phyloP scores from a whole-genome alignment of 2,888 invertebrate genomes.

The Leucoptera coffeella region DNA sequence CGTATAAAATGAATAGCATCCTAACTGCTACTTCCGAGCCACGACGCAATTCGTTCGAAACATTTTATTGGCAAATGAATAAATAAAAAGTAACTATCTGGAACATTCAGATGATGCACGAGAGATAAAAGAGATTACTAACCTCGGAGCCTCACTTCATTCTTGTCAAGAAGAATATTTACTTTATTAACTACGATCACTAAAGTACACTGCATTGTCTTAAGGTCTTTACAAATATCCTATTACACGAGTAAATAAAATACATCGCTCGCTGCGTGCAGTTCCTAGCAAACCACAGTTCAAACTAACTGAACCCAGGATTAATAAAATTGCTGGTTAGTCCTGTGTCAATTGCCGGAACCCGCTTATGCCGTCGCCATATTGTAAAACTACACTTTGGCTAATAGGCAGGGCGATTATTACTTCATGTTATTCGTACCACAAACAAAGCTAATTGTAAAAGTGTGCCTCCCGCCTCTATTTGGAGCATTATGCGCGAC shows the following conservation, averaged over 20 bases:
- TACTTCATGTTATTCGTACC: slow-evolving; percentile 36
- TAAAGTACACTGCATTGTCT: slow-evolving; percentile 43
- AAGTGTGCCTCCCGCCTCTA: slow-evolving; percentile 45
- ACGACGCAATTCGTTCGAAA: too few relatives aligned
- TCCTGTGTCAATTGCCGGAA: slow-evolving; percentile 29
- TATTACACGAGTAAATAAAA: too few relatives aligned
- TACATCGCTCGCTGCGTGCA: slow-evolving; percentile 36
- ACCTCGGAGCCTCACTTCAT: too few relatives aligned
- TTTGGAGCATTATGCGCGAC: slow-evolving; percentile 28
- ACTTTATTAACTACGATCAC: slow-evolving; percentile 45
- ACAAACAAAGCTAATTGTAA: slow-evolving; percentile 43
- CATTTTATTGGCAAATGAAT: too few relatives aligned
- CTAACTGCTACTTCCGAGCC: too few relatives aligned
- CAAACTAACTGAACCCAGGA: slow-evolving; percentile 31
- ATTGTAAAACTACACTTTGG: slow-evolving; percentile 28
- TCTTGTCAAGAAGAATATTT: slow-evolving; percentile 35
- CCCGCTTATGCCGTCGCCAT: slow-evolving; percentile 25
- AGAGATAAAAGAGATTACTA: too few relatives aligned
- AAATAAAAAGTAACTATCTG: too few relatives aligned
- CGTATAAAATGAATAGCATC: too few relatives aligned
- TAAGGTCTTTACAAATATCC: too few relatives aligned
- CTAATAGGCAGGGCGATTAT: slow-evolving; percentile 20
- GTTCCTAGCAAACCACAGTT: slow-evolving; percentile 24
- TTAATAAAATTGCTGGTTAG: slow-evolving; percentile 35
- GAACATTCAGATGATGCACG: too few relatives aligned